These are phyloP conservation scores for Diarsia mendica DNA, from an alignment of 2,888 invertebrate species.

Conservation along the genomic window DNA sequence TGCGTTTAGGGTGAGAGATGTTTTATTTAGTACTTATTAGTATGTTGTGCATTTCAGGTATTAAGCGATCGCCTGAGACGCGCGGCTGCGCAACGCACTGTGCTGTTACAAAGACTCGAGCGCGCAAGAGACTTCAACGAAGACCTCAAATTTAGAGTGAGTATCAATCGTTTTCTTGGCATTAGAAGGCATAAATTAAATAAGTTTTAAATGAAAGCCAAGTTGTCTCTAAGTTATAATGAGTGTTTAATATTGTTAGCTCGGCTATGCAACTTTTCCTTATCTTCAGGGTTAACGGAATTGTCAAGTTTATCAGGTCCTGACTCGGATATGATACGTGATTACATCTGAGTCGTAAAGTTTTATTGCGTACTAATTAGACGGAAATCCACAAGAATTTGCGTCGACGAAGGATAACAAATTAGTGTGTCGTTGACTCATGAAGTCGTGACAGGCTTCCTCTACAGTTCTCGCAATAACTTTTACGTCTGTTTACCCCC, in stretches of 20 bases:
- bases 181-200: background rate
- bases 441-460: constrained; percentile 33
- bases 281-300: constrained; percentile 32
- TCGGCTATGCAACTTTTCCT: constrained; percentile 18
- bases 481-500: constrained; percentile 11
- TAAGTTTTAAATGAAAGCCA: no score
- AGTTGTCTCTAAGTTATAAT: background rate
- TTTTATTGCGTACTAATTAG: constrained; percentile 44
- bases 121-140: constrained; percentile 94
- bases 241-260: background rate
- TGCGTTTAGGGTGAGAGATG: no score
- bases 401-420: constrained; percentile 18
- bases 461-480: constrained; percentile 25
- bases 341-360: constrained; percentile 32
- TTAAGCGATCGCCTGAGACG: constrained; percentile 93
- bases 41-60: constrained; percentile 89
- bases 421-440: constrained; percentile 40
- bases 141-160: constrained; percentile 95
- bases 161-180: constrained; percentile 23
- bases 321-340: constrained; percentile 9
- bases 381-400: constrained; percentile 26
- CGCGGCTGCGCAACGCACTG: constrained; percentile 92
- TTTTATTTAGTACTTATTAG: constrained; percentile 26
- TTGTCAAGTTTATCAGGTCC: constrained; percentile 35
- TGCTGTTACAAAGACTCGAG: constrained; percentile 92